Base-by-base conservation (phyloP, 2,888 invertebrate species). In the Cosmorhoe ocellata region DNA sequence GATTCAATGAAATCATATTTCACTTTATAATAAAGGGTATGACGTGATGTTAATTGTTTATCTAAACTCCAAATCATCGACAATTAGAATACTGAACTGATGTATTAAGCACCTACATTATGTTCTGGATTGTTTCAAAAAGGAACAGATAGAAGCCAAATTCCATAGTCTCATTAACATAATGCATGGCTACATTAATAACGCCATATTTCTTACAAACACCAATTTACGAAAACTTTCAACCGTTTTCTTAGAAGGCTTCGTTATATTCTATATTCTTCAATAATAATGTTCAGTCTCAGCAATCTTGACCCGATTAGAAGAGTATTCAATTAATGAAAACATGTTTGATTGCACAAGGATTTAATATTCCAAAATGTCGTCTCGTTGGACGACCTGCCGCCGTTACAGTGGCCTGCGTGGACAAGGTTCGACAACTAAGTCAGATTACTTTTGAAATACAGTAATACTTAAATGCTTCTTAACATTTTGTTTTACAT, bases 311-410 rank as follows among this genome's bases (percentile, higher is more conserved):
- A 37, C 9, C 22, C 24, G 36, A 36, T 42, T 48, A 41, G 27
- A 43, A 51, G 38, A 34, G 33, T 43, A 31, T 31, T 37, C 28
- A 22, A 11, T 36, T 30, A 43, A 49, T 32, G 36, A 51, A 44
- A 50, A 53, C 42, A 53, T 51, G 40, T 42, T 53, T 46, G 12
- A 43, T 45, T 52, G 53, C 50, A 57, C 53, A 53, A 41, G 37
- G 39, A 40, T 47, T 47, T 40, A 51, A 48, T 53, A 50, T 47
- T 31, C 38, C 33, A 50, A 48, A 53, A 41, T 38, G 24, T 52
- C 13, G 27, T 42, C 24, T 47, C 43, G 47, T 43, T 47, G 39
- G 30, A 10, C 39, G 37, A 39, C 30, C 41, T 44, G 43, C 14
- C 38, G 31, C 14, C 38, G 31, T 52, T 43, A 51, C 51, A 56